These are phyloP conservation scores for Pionites leucogaster DNA, from an alignment of 2,113 vertebrate genomes.

Conservation along the genomic window DNA sequence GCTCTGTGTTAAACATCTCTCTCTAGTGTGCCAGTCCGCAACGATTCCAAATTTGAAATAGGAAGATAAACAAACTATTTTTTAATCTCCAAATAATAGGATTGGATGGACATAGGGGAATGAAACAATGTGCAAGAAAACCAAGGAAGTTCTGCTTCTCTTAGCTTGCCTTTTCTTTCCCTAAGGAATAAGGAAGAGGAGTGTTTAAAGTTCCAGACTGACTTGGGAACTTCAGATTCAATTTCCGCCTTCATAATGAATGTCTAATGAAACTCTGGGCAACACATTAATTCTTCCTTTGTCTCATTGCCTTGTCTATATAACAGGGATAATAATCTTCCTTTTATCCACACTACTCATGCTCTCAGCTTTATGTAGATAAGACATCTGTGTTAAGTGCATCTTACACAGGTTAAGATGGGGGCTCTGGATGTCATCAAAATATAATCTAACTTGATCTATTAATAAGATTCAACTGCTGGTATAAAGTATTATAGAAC, in stretches of 20 bases:
- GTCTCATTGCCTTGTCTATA: background rate
- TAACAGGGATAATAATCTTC: background rate
- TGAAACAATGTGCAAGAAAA: background rate
- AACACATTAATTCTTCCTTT: background rate
- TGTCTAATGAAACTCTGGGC: background rate
- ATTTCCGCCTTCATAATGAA: background rate
- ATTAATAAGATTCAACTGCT: background rate
- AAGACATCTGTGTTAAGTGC: background rate
- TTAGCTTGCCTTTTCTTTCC: background rate
- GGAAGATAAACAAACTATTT: background rate
- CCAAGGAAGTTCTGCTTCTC: background rate
- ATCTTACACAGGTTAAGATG: background rate
- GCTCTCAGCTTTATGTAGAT: background rate
- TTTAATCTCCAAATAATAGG: background rate
- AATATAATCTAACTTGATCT: background rate
- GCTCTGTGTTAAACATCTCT: background rate
- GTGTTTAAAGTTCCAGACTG: background rate
- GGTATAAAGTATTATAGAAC: background rate
- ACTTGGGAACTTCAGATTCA: background rate
- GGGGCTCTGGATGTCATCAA: background rate
- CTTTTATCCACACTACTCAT: background rate
- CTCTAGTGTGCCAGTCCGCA: background rate
- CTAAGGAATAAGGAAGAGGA: background rate
- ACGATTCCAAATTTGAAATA: background rate
- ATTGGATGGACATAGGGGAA: background rate